phyloP scores from a whole-genome alignment of 2,797 vertebrate genomes.

The Tenualosa ilisha region DNA sequence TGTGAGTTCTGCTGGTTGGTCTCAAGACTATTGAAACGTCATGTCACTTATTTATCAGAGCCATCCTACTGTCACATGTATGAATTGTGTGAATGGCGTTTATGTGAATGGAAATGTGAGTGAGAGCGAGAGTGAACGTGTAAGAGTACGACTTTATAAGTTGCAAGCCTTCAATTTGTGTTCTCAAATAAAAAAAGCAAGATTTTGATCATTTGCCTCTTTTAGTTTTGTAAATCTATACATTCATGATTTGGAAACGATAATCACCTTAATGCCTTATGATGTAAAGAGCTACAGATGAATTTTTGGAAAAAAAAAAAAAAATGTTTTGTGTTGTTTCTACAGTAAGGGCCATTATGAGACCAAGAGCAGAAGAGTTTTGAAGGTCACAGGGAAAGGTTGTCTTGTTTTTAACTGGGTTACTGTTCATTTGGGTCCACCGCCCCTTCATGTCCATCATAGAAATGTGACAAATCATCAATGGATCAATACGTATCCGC shows the following conservation, averaged over 20 bases:
- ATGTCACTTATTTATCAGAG: constrained; percentile 7
- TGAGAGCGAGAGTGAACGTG: not conserved
- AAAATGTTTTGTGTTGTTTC: not conserved
- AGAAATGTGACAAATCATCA: constrained; percentile 20
- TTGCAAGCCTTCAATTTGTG: not conserved
- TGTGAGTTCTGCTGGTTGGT: not conserved
- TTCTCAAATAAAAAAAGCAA: not conserved
- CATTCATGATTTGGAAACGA: not conserved
- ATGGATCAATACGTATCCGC: constrained; percentile 26
- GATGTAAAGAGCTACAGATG: not conserved
- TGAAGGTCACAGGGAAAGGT: not conserved
- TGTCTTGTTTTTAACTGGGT: not conserved
- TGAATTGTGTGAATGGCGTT: not conserved
- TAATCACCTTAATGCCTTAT: not conserved
- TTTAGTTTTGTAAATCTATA: not conserved
- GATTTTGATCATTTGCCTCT: not conserved
- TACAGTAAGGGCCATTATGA: not conserved
- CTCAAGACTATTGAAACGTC: not conserved
- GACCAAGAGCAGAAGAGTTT: not conserved
- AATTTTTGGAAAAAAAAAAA: not conserved
- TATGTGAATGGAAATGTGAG: not conserved
- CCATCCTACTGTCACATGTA: not conserved
- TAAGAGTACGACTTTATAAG: not conserved
- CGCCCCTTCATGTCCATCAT: not conserved
- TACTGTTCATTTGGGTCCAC: not conserved